These are phyloP conservation scores for Mus caroli DNA, from an alignment of 2,797 vertebrate genomes.

Conservation along the genomic window DNA sequence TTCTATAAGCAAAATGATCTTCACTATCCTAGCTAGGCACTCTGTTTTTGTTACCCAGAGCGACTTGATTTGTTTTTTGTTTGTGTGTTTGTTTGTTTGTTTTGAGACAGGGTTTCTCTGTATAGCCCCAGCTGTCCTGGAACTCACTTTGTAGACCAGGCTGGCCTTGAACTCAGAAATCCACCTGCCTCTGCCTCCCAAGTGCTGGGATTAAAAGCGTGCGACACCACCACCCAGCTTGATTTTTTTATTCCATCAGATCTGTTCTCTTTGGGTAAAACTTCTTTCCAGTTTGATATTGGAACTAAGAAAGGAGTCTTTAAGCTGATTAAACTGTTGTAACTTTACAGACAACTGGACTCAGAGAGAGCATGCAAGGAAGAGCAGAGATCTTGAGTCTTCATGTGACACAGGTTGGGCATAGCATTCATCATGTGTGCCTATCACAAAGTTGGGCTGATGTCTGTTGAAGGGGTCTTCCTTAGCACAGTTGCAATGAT, in stretches of 20 bases:
- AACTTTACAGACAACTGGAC: neutral
- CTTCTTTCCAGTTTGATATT: neutral
- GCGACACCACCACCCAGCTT: no score
- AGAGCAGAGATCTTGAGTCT: neutral
- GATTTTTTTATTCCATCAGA: neutral
- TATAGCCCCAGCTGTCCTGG: no score
- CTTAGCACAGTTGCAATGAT: fast-evolving
- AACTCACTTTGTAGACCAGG: no score
- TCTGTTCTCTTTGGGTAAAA: neutral
- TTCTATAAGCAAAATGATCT: neutral
- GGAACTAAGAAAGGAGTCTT: neutral
- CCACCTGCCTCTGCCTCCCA: no score
- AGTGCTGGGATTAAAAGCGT: no score
- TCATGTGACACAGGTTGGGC: neutral
- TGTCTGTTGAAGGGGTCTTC: neutral
- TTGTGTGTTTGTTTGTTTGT: neutral
- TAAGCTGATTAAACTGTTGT: neutral
- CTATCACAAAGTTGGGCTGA: neutral
- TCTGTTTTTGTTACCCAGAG: neutral
- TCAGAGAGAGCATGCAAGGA: neutral
- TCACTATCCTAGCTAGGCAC: neutral
- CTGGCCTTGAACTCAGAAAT: no score
- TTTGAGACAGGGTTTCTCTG: no score
- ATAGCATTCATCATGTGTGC: neutral
- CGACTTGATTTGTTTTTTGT: neutral